Evolutionary conservation across 1,140 invertebrate genomes (phyloP).

Genomic region (Drosophila pseudoananassae): DNA sequence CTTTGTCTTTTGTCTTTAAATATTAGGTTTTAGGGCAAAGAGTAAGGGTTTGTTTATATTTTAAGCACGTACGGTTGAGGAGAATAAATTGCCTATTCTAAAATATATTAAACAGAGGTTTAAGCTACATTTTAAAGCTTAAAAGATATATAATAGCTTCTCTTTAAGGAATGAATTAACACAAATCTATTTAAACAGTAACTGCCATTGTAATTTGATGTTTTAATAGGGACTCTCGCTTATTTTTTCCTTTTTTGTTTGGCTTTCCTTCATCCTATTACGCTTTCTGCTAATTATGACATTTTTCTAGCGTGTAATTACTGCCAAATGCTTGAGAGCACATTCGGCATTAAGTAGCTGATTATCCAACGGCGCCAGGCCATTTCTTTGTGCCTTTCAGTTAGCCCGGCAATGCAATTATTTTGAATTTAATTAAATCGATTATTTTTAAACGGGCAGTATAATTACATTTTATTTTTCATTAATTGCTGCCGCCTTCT

Average conservation of each 20-base stretch:
- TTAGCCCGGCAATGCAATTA: constrained; percentile 40
- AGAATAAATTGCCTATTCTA: no score
- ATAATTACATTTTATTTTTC: constrained; percentile 68
- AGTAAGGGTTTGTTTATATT: not conserved
- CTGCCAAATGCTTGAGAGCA: constrained; percentile 73
- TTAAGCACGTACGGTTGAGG: no score
- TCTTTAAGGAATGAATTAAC: no score
- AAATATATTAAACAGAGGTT: no score
- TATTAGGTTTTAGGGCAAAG: not conserved
- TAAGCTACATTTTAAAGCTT: no score
- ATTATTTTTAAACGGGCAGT: constrained; percentile 70
- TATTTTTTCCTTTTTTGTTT: constrained; percentile 5
- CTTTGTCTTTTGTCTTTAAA: not conserved
- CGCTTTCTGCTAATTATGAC: constrained; percentile 55
- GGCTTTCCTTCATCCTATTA: constrained; percentile 19
- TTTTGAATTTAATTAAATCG: constrained; percentile 55
- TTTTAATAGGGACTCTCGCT: not conserved
- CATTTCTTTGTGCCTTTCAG: constrained; percentile 15
- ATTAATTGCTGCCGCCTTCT: constrained; percentile 62
- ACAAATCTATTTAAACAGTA: no score
- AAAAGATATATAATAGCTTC: no score
- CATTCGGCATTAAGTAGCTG: constrained; percentile 62
- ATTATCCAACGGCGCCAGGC: constrained; percentile 25
- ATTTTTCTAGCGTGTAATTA: constrained; percentile 68
- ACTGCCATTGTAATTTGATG: not conserved